These are phyloP conservation scores for Drosophila seguyi DNA, from an alignment of 1,140 invertebrate genomes.

Conservation along the genomic window DNA sequence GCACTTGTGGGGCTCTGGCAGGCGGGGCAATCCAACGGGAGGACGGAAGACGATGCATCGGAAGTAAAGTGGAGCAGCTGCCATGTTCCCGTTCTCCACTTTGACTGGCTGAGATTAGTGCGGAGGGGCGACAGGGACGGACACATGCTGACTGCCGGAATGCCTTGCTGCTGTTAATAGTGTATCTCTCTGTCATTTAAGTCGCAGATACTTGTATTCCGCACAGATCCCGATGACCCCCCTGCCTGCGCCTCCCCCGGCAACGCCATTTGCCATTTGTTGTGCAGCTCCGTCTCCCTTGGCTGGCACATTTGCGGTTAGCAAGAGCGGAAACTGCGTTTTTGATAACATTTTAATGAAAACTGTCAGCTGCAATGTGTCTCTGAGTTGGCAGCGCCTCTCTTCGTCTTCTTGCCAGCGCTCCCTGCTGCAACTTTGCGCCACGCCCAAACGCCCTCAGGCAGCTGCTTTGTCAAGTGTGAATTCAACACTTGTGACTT, in stretches of 20 bases:
- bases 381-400: slow-evolving; percentile 37
- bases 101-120: slow-evolving; percentile 59
- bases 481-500: slow-evolving; percentile 84
- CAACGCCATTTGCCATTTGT: slow-evolving; percentile 31
- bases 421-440: slow-evolving; percentile 31
- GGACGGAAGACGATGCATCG: not conserved
- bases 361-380: slow-evolving; percentile 75
- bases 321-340: slow-evolving; percentile 59
- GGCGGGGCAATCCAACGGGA: not conserved
- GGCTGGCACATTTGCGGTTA: slow-evolving; percentile 60
- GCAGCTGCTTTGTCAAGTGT: slow-evolving; percentile 78
- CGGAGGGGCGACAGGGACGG: slow-evolving; percentile 23
- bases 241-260: not conserved
- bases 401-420: not conserved
- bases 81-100: too few relatives aligned
- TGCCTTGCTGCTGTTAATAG: slow-evolving; percentile 56
- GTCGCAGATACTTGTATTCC: slow-evolving; percentile 29
- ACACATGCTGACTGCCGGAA: slow-evolving; percentile 37
- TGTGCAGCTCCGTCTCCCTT: slow-evolving; percentile 25
- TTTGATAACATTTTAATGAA: slow-evolving; percentile 84
- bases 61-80: slow-evolving; percentile 29
- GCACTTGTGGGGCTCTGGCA: slow-evolving; percentile 8
- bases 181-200: slow-evolving; percentile 57
- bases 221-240: slow-evolving; percentile 9
- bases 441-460: slow-evolving; percentile 45